Conservation (phyloP, 64 coral and sea anemone species). For the Porites australiensis region DNA sequence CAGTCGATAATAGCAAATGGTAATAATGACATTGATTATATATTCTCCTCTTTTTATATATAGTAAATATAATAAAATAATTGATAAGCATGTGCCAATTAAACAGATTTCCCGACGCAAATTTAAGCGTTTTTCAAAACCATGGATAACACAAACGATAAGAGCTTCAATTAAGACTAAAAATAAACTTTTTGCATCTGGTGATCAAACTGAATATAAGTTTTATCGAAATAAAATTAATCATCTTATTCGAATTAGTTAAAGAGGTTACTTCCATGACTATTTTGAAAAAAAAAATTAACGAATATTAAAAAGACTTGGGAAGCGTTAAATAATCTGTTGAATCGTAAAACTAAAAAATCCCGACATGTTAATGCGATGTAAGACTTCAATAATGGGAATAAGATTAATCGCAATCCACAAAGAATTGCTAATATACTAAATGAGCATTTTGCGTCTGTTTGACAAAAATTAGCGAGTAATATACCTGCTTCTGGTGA, state of each 20-base stretch:
- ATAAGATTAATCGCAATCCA: constrained; percentile 8
- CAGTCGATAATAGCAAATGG: background rate
- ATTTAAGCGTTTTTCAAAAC: constrained; percentile 26
- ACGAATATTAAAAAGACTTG: constrained; percentile 25
- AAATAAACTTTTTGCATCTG: constrained; percentile 29
- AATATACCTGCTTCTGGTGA: background rate
- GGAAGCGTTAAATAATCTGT: constrained; percentile 11
- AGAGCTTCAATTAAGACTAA: background rate
- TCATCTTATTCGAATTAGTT: constrained; percentile 21
- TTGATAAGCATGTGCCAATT: constrained; percentile 40
- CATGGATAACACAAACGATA: constrained; percentile 16
- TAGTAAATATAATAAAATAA: constrained; percentile 27
- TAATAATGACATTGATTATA: background rate
- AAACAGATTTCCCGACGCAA: constrained; percentile 13
- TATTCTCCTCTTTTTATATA: constrained; percentile 54
- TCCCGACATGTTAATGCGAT: background rate
- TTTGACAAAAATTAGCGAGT: constrained; percentile 36
- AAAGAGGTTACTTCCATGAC: constrained; percentile 28
- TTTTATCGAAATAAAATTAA: constrained; percentile 40
- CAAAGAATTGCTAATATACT: constrained; percentile 15
- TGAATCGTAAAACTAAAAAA: constrained; percentile 3
- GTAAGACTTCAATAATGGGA: constrained; percentile 24
- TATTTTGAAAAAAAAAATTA: constrained; percentile 11
- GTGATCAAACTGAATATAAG: background rate
- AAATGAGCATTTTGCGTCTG: constrained; percentile 49